A percentile compares a stretch with the other conserved stretches of the same genome.
phyloP scores from a whole-genome alignment of 2,888 invertebrate genomes.

The Glaucopsyche alexis region DNA sequence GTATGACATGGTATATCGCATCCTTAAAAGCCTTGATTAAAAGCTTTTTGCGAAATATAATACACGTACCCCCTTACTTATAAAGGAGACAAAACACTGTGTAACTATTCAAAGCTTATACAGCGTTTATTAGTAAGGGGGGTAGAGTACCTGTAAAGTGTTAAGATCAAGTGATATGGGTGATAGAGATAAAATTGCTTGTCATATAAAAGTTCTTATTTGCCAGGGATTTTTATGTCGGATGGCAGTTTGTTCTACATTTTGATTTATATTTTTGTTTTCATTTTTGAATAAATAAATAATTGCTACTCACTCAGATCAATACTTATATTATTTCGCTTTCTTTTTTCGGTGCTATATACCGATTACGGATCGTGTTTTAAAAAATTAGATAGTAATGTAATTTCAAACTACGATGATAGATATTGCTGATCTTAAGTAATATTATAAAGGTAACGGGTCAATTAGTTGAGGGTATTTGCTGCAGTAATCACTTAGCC shows the following conservation, averaged over 20 bases:
- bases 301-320: too few species aligned
- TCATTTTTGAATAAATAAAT: too few species aligned
- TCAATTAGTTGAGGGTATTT: conserved; percentile 49
- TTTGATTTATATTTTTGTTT: too few species aligned
- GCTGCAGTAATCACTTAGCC: conserved; percentile 78
- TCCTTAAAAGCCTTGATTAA: conserved; percentile 24
- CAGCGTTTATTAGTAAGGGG: too few species aligned
- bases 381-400: not conserved
- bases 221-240: not conserved
- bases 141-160: conserved; percentile 1
- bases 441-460: conserved; percentile 27
- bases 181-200: not conserved
- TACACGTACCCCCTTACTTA: too few species aligned
- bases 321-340: too few species aligned
- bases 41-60: not conserved
- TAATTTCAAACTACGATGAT: not conserved
- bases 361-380: too few species aligned
- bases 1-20: conserved; percentile 29
- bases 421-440: conserved; percentile 40
- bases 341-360: too few species aligned
- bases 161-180: not conserved
- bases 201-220: not conserved
- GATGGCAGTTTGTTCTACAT: too few species aligned
- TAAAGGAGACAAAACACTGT: too few species aligned
- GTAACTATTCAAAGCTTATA: too few species aligned